A percentile compares a stretch with the other conserved stretches of the same genome.
phyloP scores from a whole-genome alignment of 1,140 invertebrate genomes.

The Bicyclus anynana region DNA sequence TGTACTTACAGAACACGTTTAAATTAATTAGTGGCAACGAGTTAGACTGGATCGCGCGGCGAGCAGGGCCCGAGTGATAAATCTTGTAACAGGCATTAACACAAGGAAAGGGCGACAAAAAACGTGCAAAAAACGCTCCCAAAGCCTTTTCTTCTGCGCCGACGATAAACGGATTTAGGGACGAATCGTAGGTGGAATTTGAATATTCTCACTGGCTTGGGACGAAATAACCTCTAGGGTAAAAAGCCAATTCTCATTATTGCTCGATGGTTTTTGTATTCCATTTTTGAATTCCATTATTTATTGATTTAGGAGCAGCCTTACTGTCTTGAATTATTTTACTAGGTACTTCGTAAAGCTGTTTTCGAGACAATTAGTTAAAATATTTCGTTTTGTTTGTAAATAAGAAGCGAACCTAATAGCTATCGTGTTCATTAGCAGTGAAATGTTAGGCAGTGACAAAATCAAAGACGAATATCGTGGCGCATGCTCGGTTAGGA shows the following conservation, averaged over 20 bases:
- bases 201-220: constrained; percentile 16
- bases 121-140: constrained; percentile 26
- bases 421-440: neutral
- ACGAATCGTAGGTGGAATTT: constrained; percentile 24
- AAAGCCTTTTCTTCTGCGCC: constrained; percentile 30
- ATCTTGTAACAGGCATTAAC: constrained; percentile 35
- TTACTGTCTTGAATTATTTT: neutral
- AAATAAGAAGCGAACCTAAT: neutral
- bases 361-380: too few relatives aligned
- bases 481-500: neutral
- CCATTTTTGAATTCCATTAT: neutral
- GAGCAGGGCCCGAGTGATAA: constrained; percentile 32
- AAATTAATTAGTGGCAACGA: constrained; percentile 47
- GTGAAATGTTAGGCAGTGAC: constrained; percentile 3
- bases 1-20: constrained; percentile 33
- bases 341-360: neutral
- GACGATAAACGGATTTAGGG: constrained; percentile 30
- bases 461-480: neutral
- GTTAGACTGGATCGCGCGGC: constrained; percentile 32
- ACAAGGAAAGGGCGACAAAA: constrained; percentile 31
- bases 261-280: neutral
- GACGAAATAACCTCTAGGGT: constrained; percentile 11
- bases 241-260: constrained; percentile 12
- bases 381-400: too few relatives aligned
- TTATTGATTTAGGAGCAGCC: neutral